Evolutionary conservation across 2,797 vertebrate species (phyloP).

Genomic region (Microcaecilia unicolor): DNA sequence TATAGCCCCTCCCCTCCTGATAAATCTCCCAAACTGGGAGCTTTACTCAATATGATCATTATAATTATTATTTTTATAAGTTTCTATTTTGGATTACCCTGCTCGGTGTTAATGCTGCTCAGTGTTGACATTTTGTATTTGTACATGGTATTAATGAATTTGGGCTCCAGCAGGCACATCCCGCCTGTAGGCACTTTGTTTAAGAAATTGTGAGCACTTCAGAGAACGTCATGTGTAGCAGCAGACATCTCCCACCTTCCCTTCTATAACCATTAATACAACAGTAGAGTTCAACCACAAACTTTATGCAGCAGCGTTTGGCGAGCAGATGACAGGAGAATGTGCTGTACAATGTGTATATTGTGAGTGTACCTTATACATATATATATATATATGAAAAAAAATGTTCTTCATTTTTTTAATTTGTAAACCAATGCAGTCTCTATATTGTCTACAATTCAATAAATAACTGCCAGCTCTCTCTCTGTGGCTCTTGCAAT

Average conservation of each 20-base stretch:
- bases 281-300: slow-evolving; percentile 1
- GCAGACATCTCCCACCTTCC: not conserved
- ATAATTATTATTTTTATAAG: slow-evolving; percentile 17
- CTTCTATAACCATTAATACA: not conserved
- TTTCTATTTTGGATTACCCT: slow-evolving; percentile 13
- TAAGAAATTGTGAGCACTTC: slow-evolving; percentile 1
- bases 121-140: not conserved
- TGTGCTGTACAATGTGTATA: slow-evolving; percentile 1
- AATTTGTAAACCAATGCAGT: slow-evolving; percentile 6
- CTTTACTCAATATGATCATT: not conserved
- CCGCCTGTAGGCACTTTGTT: slow-evolving; percentile 4
- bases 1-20: slow-evolving; percentile 3
- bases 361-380: slow-evolving; percentile 4
- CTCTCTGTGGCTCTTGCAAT: no score
- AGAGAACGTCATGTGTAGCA: slow-evolving; percentile 9
- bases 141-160: slow-evolving; percentile 14
- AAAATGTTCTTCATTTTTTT: not conserved
- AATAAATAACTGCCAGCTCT: not conserved
- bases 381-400: no score
- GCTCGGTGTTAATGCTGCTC: slow-evolving; percentile 8
- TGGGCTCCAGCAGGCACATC: slow-evolving; percentile 15
- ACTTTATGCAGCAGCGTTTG: not conserved
- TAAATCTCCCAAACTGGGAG: slow-evolving; percentile 13
- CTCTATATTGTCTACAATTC: slow-evolving; percentile 1
- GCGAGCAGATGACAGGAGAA: no score